A percentile compares a stretch with the other conserved stretches of the same genome.
Conservation (phyloP, 2,797 vertebrate species). For the Xiphophorus birchmanni region DNA sequence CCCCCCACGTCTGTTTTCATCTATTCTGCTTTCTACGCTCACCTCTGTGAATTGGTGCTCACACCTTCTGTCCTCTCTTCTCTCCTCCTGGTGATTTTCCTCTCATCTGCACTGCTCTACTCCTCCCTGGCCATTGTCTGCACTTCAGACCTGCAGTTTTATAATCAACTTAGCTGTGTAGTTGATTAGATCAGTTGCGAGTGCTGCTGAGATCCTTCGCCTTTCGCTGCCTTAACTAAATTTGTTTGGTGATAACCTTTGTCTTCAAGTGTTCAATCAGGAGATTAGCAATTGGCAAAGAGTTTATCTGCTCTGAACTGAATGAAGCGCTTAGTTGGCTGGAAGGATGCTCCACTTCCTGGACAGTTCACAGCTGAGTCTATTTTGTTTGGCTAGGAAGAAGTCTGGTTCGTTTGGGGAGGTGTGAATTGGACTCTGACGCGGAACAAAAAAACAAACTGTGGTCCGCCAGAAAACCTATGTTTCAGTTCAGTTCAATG, state of each 20-base stretch:
- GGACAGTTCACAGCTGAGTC: constrained; percentile 18
- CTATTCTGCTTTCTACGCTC: constrained; percentile 27
- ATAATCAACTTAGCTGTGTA: constrained; percentile 74
- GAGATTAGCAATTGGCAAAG: constrained; percentile 68
- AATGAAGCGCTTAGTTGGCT: constrained; percentile 28
- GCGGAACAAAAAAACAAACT: too few species aligned
- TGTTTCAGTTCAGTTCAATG: too few species aligned
- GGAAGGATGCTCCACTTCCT: constrained; percentile 4
- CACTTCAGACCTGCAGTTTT: constrained; percentile 59
- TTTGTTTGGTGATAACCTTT: constrained; percentile 78
- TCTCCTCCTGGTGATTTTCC: constrained; percentile 28
- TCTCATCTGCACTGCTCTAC: constrained; percentile 23
- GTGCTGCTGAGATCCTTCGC: constrained; percentile 62
- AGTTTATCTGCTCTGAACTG: constrained; percentile 58
- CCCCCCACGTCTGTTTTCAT: constrained; percentile 26
- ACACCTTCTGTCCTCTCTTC: constrained; percentile 12
- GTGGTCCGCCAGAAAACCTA: too few species aligned
- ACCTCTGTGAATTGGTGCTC: constrained; percentile 15
- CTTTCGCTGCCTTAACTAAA: constrained; percentile 68
- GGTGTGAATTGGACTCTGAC: too few species aligned
- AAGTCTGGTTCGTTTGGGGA: too few species aligned
- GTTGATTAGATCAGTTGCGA: constrained; percentile 75
- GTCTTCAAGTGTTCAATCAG: constrained; percentile 73
- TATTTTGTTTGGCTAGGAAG: constrained; percentile 3
- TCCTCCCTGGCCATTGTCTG: constrained; percentile 42